Evolutionary conservation across 2,888 invertebrate genomes (phyloP).

Genomic region (Dimorphilus gyrociliatus): DNA sequence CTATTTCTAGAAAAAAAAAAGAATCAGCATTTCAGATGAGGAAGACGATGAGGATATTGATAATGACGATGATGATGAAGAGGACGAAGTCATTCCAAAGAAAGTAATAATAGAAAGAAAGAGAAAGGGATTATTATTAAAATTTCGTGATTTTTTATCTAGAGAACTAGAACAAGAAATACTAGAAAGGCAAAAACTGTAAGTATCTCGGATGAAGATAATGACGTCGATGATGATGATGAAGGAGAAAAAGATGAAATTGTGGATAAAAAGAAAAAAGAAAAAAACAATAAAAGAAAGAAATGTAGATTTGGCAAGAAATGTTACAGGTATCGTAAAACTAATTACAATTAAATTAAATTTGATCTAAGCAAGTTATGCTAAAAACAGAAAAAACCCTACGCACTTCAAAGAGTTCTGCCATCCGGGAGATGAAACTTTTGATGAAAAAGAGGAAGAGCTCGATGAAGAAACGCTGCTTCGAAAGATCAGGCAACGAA

Average conservation of each 20-base stretch:
- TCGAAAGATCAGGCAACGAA: background rate
- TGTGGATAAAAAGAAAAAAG: conserved; percentile 6
- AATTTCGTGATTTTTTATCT: too few relatives aligned
- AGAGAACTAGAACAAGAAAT: too few relatives aligned
- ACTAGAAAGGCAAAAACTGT: too few relatives aligned
- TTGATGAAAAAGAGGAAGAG: conserved; percentile 15
- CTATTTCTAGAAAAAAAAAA: too few relatives aligned
- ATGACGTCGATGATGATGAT: conserved; percentile 3
- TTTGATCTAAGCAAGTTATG: background rate
- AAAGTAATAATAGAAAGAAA: conserved; percentile 5
- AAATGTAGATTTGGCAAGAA: conserved; percentile 22
- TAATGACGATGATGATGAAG: conserved; percentile 7
- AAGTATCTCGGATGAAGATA: too few relatives aligned
- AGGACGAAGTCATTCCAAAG: conserved; percentile 5
- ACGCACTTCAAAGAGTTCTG: conserved; percentile 25
- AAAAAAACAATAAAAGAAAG: conserved; percentile 7
- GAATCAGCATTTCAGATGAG: background rate
- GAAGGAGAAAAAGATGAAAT: conserved; percentile 9
- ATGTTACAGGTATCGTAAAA: conserved; percentile 24
- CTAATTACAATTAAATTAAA: conserved; percentile 2
- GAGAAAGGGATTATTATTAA: conserved; percentile 4
- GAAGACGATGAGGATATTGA: conserved; percentile 4
- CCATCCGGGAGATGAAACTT: conserved; percentile 27
- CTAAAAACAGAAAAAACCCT: conserved; percentile 23
- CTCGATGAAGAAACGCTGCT: conserved; percentile 1